Evolutionary conservation across 2,797 vertebrate species (phyloP).

Genomic region (Anabacerthia variegaticeps): DNA sequence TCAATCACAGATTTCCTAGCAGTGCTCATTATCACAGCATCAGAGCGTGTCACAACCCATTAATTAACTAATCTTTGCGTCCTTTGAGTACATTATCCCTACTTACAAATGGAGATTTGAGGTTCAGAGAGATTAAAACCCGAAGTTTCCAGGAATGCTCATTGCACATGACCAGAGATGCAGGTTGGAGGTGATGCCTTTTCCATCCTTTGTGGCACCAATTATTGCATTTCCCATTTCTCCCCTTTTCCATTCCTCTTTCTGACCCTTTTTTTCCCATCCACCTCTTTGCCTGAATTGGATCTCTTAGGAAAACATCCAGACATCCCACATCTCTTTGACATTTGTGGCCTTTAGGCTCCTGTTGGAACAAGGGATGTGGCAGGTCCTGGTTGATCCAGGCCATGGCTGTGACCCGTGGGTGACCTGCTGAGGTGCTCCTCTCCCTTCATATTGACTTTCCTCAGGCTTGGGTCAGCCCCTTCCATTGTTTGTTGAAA

Average conservation of each 20-base stretch:
- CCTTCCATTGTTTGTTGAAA: accelerated
- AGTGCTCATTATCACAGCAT: slow-evolving; percentile 59
- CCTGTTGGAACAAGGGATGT: accelerated
- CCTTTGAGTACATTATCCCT: slow-evolving; percentile 57
- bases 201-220: not conserved
- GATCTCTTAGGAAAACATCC: not conserved
- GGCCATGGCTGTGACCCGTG: not conserved
- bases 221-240: not conserved
- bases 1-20: slow-evolving; percentile 44
- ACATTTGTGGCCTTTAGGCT: not conserved
- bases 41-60: slow-evolving; percentile 51
- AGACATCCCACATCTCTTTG: accelerated
- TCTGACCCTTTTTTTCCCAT: not conserved
- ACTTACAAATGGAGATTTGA: slow-evolving; percentile 13
- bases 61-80: slow-evolving; percentile 51
- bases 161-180: accelerated
- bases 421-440: not conserved
- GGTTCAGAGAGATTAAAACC: slow-evolving; percentile 12
- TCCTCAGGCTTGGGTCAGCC: not conserved
- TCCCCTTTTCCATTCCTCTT: not conserved
- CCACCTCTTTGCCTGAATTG: not conserved
- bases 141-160: slow-evolving; percentile 25
- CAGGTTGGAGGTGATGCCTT: not conserved
- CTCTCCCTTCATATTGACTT: no score
- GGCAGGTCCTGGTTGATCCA: not conserved